Base-by-base conservation (phyloP, 2,797 vertebrate genomes). In the Micromesistius poutassou region DNA sequence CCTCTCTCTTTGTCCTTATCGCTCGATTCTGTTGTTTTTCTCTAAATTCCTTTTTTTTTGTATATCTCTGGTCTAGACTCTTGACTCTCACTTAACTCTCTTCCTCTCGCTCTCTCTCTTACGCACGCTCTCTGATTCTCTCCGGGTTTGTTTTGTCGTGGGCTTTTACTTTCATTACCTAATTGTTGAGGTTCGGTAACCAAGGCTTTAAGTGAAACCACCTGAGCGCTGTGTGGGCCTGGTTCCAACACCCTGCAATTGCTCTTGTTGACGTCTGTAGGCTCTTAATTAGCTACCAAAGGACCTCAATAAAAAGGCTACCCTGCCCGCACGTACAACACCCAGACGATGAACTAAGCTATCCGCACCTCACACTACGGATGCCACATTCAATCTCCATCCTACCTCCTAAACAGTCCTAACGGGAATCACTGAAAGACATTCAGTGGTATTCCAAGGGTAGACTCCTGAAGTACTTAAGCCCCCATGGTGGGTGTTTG, bases 171-270 rank as follows among this genome's bases (percentile, higher is more conserved):
- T 75, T 85, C 7, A 25, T 70, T 74, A 68, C 62, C 2, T 40
- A 35, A 71, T 31, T n/a, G 9, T 25, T 74, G 33, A 75, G 19
- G 66, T 75, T 73, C 62, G 33, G 40, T 62, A 62, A 40, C 70
- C 33, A 77, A 73, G 77, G 10, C 33, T 77, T 62, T 86, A 87
- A 89, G 85, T 80, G 85, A 75, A 84, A 85, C 86, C 83, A 86
- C 85, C 77, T 84, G 62, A 89, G 82, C 36, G 38, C 76, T 75
- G 33, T 25, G 72, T 25, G 35, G 78, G 78, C 74, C 12, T 46
- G 74, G 50, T 75, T 76, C 77, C 74, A 30, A 50, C 31, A 66
- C 36, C 74, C 73, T 80, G 46, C 76, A 80, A 19, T 38, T 40
- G 30, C 5, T 19, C 30, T 72, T 2, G 36, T 19, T 35, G 68